Evolutionary conservation across 2,113 vertebrate genomes (phyloP).

Genomic region (Pygoscelis adeliae): DNA sequence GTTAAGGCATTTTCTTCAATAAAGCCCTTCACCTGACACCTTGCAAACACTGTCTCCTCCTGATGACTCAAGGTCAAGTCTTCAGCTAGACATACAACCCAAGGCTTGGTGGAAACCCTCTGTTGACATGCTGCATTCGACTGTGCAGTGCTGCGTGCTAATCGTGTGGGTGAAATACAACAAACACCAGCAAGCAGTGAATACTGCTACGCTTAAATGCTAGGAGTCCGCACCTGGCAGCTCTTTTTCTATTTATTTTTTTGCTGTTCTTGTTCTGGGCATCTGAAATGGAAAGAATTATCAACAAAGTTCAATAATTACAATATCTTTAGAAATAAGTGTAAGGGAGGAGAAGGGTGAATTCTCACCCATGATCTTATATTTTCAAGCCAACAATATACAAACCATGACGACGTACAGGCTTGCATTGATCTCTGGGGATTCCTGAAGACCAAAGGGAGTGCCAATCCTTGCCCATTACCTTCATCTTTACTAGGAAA

Average conservation of each 20-base stretch:
- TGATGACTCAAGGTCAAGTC: neutral
- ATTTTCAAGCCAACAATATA: neutral
- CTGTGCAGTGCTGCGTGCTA: neutral
- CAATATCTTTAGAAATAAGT: neutral
- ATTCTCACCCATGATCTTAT: neutral
- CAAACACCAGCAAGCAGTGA: neutral
- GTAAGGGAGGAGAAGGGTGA: neutral
- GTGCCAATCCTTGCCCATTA: neutral
- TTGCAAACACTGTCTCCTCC: neutral
- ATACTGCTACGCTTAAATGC: neutral
- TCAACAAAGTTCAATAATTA: neutral
- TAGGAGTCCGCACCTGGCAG: fast-evolving
- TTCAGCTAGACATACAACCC: neutral
- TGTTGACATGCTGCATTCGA: neutral
- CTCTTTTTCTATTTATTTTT: neutral
- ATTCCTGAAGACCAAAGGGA: neutral
- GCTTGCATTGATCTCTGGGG: neutral
- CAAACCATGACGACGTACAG: neutral
- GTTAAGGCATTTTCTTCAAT: neutral
- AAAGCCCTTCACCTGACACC: neutral
- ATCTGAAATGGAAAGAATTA: neutral
- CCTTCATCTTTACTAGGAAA: neutral
- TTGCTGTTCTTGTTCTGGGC: neutral
- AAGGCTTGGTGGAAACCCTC: neutral
- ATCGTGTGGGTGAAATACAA: neutral